Evolutionary conservation across 1,140 invertebrate genomes (phyloP).

Genomic region (Copidosoma floridanum): DNA sequence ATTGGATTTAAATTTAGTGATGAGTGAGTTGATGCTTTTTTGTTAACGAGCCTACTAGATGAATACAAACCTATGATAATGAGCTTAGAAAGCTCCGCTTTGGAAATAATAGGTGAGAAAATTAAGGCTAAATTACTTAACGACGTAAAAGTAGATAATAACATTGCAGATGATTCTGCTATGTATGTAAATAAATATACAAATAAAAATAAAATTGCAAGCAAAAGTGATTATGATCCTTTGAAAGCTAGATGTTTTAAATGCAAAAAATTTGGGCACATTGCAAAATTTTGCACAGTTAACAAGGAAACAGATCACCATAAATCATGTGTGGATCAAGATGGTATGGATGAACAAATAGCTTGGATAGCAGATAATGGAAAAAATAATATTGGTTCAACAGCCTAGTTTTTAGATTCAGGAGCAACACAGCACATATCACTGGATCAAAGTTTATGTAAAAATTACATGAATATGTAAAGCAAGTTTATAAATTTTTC

Average conservation of each 20-base stretch:
- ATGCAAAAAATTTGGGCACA: no score
- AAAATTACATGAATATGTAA: conserved; percentile 1
- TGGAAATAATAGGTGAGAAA: conserved; percentile 40
- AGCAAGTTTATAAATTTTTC: background rate
- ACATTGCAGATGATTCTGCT: background rate
- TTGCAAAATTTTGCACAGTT: background rate
- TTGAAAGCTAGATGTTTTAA: background rate
- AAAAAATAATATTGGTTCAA: background rate
- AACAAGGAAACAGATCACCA: conserved; percentile 1
- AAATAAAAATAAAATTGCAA: background rate
- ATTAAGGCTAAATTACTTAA: conserved; percentile 50
- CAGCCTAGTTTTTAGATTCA: conserved; percentile 34
- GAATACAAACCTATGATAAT: conserved; percentile 51
- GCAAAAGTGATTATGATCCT: background rate
- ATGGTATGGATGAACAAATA: background rate
- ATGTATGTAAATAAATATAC: background rate
- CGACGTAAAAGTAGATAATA: conserved; percentile 28
- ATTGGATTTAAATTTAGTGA: conserved; percentile 41
- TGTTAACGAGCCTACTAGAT: conserved; percentile 44
- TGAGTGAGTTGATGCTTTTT: conserved; percentile 43
- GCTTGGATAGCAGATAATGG: background rate
- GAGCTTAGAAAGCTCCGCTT: conserved; percentile 43
- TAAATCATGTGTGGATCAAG: background rate
- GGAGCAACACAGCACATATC: conserved; percentile 38
- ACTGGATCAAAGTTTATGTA: conserved; percentile 27